A percentile compares a stretch with the other conserved stretches of the same genome.
These are phyloP conservation scores for Carcina quercana DNA, from an alignment of 2,888 invertebrate genomes.

Conservation along the genomic window DNA sequence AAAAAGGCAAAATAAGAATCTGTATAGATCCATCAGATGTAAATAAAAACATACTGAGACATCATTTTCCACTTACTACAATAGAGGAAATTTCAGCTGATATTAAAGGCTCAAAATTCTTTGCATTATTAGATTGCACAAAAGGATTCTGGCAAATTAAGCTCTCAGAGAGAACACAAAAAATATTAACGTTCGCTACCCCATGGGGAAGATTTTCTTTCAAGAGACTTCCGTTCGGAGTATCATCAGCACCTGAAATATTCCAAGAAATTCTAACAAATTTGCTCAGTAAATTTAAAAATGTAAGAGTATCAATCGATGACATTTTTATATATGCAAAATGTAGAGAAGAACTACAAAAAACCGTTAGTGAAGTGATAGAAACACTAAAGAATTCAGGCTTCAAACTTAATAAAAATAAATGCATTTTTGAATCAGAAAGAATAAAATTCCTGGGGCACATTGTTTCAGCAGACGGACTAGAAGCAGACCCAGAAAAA, in stretches of 20 bases:
- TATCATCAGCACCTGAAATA: constrained; percentile 11
- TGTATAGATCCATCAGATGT: constrained; percentile 9
- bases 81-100: constrained; percentile 5
- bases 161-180: constrained; percentile 1
- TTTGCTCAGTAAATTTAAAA: neutral
- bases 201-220: constrained; percentile 1
- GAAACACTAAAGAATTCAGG: neutral
- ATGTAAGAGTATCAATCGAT: neutral
- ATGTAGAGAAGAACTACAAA: neutral
- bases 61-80: constrained; percentile 9
- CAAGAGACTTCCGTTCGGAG: constrained; percentile 7
- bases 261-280: constrained; percentile 2
- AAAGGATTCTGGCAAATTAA: constrained; percentile 7
- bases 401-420: constrained; percentile 1
- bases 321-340: neutral
- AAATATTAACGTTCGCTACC: constrained; percentile 7
- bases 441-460: neutral
- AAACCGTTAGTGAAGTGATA: neutral
- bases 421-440: neutral
- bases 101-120: constrained; percentile 2
- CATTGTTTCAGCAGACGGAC: neutral
- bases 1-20: constrained; percentile 14
- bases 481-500: neutral
- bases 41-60: constrained; percentile 5
- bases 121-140: constrained; percentile 6